Evolutionary conservation across 2,888 invertebrate species (phyloP).

Genomic region (Leptogaster cylindrica): DNA sequence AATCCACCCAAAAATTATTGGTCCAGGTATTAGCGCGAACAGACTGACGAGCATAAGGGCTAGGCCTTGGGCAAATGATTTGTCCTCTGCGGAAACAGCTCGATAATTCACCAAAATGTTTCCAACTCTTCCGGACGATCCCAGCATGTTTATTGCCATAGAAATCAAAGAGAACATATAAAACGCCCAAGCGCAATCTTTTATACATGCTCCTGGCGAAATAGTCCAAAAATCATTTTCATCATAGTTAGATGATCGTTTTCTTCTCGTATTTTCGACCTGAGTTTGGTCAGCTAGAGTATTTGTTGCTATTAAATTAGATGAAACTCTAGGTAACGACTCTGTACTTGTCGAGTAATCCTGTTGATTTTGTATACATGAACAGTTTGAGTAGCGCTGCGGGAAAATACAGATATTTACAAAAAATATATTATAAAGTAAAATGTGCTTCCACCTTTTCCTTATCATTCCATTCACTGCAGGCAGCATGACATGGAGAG

Average conservation of each 20-base stretch:
- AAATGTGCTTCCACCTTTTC: no score
- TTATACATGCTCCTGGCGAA: conserved; percentile 62
- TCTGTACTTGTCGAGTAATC: no score
- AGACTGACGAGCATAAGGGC: conserved; percentile 68
- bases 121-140: conserved; percentile 71
- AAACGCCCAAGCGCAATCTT: conserved; percentile 63
- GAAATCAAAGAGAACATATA: conserved; percentile 64
- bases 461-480: conserved; percentile 59
- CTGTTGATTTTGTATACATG: conserved; percentile 52
- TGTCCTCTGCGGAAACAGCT: conserved; percentile 68
- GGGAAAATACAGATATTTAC: neutral
- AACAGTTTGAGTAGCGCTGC: conserved; percentile 51
- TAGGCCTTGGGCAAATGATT: conserved; percentile 71
- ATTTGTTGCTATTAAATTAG: no score
- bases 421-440: no score
- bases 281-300: no score
- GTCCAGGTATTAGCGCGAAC: conserved; percentile 72
- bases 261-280: no score
- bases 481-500: conserved; percentile 78
- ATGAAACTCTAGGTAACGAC: no score
- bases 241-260: no score
- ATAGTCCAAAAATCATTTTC: no score
- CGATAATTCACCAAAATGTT: conserved; percentile 72
- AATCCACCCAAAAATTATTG: conserved; percentile 70
- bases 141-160: conserved; percentile 66